phyloP scores from a whole-genome alignment of 1,140 invertebrate genomes.

The Brachionus manjavacas region DNA sequence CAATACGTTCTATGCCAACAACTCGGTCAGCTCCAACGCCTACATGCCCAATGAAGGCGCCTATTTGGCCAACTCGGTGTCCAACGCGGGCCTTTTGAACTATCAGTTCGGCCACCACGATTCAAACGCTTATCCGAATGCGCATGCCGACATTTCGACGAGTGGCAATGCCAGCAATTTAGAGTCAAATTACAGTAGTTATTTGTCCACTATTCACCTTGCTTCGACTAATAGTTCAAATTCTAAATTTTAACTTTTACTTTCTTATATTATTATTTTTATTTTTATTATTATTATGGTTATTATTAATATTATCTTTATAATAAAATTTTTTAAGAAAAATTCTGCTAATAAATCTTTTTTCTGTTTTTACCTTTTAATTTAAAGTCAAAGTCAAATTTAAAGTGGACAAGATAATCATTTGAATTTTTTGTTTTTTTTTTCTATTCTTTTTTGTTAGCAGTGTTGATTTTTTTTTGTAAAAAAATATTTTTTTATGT shows the following conservation, averaged over 20 bases:
- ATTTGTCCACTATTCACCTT: background rate
- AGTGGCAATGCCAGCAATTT: background rate
- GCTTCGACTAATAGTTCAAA: background rate
- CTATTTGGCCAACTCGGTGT: background rate
- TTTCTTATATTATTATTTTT: too few species aligned
- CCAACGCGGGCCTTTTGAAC: background rate
- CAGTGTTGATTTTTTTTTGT: background rate
- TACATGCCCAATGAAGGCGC: background rate
- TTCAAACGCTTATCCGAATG: background rate
- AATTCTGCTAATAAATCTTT: too few species aligned
- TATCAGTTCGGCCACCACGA: background rate
- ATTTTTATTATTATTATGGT: too few species aligned
- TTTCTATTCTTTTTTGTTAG: background rate
- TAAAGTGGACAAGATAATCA: background rate
- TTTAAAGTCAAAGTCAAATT: background rate
- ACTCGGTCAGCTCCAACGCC: background rate
- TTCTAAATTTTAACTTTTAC: background rate
- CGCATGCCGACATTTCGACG: background rate
- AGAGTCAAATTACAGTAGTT: background rate
- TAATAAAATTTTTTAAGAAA: too few species aligned
- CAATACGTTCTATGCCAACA: constrained; percentile 8
- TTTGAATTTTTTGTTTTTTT: too few species aligned
- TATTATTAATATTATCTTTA: too few species aligned
- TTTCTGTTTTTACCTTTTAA: background rate
- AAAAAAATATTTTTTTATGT: background rate